Evolutionary conservation across 2,797 vertebrate genomes (phyloP).

Genomic region (Chelon auratus): DNA sequence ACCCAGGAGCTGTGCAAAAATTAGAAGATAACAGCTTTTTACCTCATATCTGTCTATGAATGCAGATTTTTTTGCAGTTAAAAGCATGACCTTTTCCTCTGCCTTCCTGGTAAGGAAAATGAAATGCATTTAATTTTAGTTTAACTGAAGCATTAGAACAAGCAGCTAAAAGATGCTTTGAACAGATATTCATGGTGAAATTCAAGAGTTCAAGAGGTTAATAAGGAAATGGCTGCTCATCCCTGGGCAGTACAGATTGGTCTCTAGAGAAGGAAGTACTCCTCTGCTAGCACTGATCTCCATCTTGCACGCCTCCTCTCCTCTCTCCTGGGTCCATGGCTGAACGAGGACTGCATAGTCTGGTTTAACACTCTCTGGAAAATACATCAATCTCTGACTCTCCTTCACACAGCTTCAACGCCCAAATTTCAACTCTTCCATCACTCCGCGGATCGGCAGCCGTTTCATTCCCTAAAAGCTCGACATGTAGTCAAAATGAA

Average conservation of each 20-base stretch:
- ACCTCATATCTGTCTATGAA: constrained; percentile 16
- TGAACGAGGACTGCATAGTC: constrained; percentile 40
- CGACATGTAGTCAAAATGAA: constrained; percentile 27
- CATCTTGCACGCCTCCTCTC: constrained; percentile 35
- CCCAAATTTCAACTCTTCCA: constrained; percentile 34
- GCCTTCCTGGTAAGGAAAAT: neutral
- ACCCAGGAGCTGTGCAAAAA: constrained; percentile 27
- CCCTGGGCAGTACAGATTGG: constrained; percentile 22
- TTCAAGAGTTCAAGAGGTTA: constrained; percentile 54
- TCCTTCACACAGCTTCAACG: constrained; percentile 32
- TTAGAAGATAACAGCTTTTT: constrained; percentile 26
- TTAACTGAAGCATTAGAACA: constrained; percentile 5
- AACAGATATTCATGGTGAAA: constrained; percentile 21
- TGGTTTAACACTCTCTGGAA: constrained; percentile 63
- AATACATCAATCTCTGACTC: constrained; percentile 53
- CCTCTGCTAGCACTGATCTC: constrained; percentile 34
- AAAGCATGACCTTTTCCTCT: constrained; percentile 1
- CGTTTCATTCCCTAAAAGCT: constrained; percentile 29
- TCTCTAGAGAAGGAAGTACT: constrained; percentile 32
- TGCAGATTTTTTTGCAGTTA: constrained; percentile 20
- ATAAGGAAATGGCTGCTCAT: constrained; percentile 35
- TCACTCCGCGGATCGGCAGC: constrained; percentile 11
- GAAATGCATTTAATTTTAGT: neutral
- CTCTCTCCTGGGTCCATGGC: constrained; percentile 40
- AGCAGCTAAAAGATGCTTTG: constrained; percentile 5